A percentile compares a stretch with the other conserved stretches of the same genome.
Conservation (phyloP, 1,140 invertebrate genomes). For the Delia radicum region DNA sequence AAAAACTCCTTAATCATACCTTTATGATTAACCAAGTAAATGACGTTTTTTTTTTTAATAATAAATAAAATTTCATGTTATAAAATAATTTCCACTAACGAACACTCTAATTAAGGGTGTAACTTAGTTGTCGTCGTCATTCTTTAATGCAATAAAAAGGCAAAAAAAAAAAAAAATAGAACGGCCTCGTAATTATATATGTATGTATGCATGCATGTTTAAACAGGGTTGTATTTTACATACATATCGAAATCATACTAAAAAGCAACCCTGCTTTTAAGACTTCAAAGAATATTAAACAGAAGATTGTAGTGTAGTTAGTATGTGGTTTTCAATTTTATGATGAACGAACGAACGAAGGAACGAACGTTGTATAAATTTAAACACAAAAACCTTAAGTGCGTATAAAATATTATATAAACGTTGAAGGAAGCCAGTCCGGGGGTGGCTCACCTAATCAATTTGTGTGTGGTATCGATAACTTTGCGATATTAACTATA, state of each 20-base stretch:
- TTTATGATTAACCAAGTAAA: slow-evolving; percentile 12
- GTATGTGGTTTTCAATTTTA: not conserved
- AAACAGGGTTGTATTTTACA: not conserved
- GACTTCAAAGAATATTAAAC: not conserved
- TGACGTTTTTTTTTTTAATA: slow-evolving; percentile 6
- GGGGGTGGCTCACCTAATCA: not conserved
- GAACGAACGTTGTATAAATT: not conserved
- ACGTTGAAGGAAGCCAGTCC: not conserved
- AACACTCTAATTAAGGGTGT: slow-evolving; percentile 20
- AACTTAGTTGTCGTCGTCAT: slow-evolving; percentile 1
- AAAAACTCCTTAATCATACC: not conserved
- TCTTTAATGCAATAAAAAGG: not conserved
- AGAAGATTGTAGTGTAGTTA: too few species aligned
- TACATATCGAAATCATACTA: not conserved
- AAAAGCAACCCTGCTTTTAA: not conserved
- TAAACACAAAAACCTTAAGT: not conserved
- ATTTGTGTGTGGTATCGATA: too few species aligned
- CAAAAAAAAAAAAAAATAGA: not conserved
- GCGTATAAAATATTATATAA: not conserved
- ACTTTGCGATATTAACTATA: too few species aligned
- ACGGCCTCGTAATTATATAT: not conserved
- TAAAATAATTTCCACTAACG: slow-evolving; percentile 14
- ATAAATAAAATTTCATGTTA: slow-evolving; percentile 16
- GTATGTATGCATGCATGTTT: not conserved
- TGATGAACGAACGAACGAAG: not conserved